These are phyloP conservation scores for Pseudomyrmex gracilis DNA, from an alignment of 1,140 invertebrate species.

Conservation along the genomic window DNA sequence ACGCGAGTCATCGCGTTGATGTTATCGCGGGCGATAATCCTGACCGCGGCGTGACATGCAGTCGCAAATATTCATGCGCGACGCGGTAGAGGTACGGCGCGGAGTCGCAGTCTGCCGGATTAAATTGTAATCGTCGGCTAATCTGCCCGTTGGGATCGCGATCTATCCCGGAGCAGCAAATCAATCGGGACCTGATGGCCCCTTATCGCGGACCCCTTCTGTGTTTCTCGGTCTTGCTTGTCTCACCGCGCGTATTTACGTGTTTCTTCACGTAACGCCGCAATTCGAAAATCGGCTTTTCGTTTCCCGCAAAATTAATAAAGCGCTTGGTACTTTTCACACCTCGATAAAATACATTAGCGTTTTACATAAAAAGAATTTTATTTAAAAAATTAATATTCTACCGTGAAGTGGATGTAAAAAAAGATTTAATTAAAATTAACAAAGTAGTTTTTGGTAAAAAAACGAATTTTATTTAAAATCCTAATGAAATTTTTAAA, in stretches of 20 bases:
- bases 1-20: slow-evolving; percentile 38
- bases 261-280: too few species aligned
- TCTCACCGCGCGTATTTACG: neutral
- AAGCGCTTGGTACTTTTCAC: too few species aligned
- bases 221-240: neutral
- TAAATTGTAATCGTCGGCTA: slow-evolving; percentile 69
- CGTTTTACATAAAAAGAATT: too few species aligned
- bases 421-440: too few species aligned
- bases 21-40: slow-evolving; percentile 34
- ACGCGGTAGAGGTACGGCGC: slow-evolving; percentile 1
- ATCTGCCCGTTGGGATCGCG: slow-evolving; percentile 62
- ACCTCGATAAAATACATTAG: too few species aligned
- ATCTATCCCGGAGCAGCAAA: slow-evolving; percentile 69
- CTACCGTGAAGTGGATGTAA: too few species aligned
- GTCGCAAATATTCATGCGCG: slow-evolving; percentile 59
- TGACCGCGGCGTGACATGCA: slow-evolving; percentile 27
- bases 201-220: slow-evolving; percentile 66
- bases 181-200: slow-evolving; percentile 72
- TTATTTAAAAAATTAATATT: too few species aligned
- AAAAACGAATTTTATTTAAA: too few species aligned
- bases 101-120: slow-evolving; percentile 58
- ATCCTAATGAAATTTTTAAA: too few species aligned
- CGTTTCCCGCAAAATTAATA: too few species aligned
- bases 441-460: too few species aligned
- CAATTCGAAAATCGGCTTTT: too few species aligned